Evolutionary conservation across 2,888 invertebrate species (phyloP), one percentile per base, ranked within the genome.

Genomic region (Ceriagrion tenellum): DNA sequence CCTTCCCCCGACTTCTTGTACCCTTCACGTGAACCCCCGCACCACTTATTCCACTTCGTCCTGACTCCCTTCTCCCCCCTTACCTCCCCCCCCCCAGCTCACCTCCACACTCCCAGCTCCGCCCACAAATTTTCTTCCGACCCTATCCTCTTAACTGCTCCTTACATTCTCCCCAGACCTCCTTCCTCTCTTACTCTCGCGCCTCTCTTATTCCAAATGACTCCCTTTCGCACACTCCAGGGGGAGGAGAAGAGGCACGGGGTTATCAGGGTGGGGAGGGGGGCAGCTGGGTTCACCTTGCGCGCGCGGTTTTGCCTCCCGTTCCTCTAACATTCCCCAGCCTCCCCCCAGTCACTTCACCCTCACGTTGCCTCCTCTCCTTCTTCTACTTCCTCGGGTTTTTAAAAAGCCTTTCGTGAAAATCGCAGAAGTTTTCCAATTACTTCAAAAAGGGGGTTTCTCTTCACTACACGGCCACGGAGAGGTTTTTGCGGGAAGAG

Each of bases 391-490:
- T 16, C 59, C 55, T 55, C 55, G 90, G 90, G 26, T 55, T 93
- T 93, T 93, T 93, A 69, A 69, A 93, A 93, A 93, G 63, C 93
- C 69, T 69, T 81, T 69, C 47, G 59, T 35, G 26, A 89, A 89
- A 89, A 89, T 89, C 89, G 69, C 47, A 69, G 93, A 93, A 93
- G 93, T 93, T 93, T 93, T 93, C 93, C 93, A 93, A 93, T 93
- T 93, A 93, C 93, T 93, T 93, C 26, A n/a, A 69, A 69, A 93
- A 59, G 12, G 12, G 59, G 69, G 93, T 69, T 93, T 40, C n/a
- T 55, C 47, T 26, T 47, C n/a, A 55, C 55, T 55, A n/a, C 47
- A 2, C 59, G 20, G 59, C 59, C 26, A n/a, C n/a, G 55, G n/a
- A 20, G n/a, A 10, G 55, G 35, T 35, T 59, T 81, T 81, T 35